These are phyloP conservation scores for Cataglyphis hispanica DNA, from an alignment of 1,140 invertebrate species.

Conservation along the genomic window DNA sequence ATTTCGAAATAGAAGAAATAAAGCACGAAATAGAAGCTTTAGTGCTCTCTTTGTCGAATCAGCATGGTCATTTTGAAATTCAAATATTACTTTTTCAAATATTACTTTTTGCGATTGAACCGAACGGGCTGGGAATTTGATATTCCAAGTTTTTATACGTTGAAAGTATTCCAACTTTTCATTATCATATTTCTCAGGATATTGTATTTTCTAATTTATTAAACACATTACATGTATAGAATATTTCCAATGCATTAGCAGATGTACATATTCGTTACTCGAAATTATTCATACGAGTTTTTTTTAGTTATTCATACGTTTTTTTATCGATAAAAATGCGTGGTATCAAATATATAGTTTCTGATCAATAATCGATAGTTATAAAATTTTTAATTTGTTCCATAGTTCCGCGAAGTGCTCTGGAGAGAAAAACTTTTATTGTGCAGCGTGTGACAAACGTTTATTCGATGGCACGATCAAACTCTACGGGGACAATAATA, in stretches of 20 bases:
- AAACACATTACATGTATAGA: background rate
- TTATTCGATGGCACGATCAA: slow-evolving; percentile 56
- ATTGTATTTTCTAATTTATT: slow-evolving; percentile 12
- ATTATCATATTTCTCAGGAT: background rate
- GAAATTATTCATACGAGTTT: slow-evolving; percentile 13
- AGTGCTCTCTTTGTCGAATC: slow-evolving; percentile 27
- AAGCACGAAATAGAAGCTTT: no score
- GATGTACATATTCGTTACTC: no score
- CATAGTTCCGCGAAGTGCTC: slow-evolving; percentile 44
- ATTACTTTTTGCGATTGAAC: slow-evolving; percentile 80
- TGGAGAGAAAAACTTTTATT: slow-evolving; percentile 59
- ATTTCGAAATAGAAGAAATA: slow-evolving; percentile 1
- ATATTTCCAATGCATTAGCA: background rate
- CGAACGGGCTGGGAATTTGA: slow-evolving; percentile 73
- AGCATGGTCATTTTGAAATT: slow-evolving; percentile 67
- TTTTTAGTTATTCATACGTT: slow-evolving; percentile 8
- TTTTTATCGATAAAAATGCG: background rate
- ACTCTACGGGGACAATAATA: slow-evolving; percentile 58
- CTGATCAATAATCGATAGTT: slow-evolving; percentile 52
- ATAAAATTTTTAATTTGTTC: slow-evolving; percentile 50
- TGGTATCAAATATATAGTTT: background rate
- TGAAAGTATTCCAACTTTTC: background rate
- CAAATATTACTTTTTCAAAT: slow-evolving; percentile 79
- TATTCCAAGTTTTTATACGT: slow-evolving; percentile 52
- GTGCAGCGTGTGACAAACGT: slow-evolving; percentile 51